Evolutionary conservation across 2,113 vertebrate genomes (phyloP), one percentile per base, ranked within the genome.

Genomic region (Oreochromis spilurus): DNA sequence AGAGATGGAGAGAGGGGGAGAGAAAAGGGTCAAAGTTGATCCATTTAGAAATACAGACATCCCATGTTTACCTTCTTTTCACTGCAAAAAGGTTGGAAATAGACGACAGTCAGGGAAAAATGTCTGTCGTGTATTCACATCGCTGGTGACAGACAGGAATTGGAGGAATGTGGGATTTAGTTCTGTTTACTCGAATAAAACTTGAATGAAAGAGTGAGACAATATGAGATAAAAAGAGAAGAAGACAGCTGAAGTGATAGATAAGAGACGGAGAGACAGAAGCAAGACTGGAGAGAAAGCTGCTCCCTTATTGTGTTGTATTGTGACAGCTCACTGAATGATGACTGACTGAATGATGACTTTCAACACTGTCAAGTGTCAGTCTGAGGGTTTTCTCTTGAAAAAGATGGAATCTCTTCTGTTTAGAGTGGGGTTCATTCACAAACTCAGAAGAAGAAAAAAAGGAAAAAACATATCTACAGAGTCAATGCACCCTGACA

Each of bases 241-340:
- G 24, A 50, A 34, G 83, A 82, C 45, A 36, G 53, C 75, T 4
- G 53, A 29, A 62, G 26, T 17, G 24, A 55, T 26, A 78, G 52
- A 81, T 36, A 34, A 81, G 43, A 90, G 48, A 81, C 17, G 2
- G 48, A 83, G 52, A 48, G 48, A 80, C 29, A 26, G 58, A 29
- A 77, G 45, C 70, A 77, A 43, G 62, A 60, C 5, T 24, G 88
- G 17, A 84, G 58, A 94, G 83, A 62, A 38, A 81, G 77, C 26
- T 38, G 62, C 67, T 83, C 21, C 31, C 5, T 80, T 60, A 31
- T 84, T 81, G 54, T 81, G 31, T 48, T 84, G 50, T 84, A 78
- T 72, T 90, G 84, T 89, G 88, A 90, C 82, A 91, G 60, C 36
- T 57, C 2, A 54, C 52, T 84, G 83, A 88, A 77, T 57, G 24